Evolutionary conservation across 2,113 vertebrate genomes (phyloP).

Genomic region (Solea senegalensis): DNA sequence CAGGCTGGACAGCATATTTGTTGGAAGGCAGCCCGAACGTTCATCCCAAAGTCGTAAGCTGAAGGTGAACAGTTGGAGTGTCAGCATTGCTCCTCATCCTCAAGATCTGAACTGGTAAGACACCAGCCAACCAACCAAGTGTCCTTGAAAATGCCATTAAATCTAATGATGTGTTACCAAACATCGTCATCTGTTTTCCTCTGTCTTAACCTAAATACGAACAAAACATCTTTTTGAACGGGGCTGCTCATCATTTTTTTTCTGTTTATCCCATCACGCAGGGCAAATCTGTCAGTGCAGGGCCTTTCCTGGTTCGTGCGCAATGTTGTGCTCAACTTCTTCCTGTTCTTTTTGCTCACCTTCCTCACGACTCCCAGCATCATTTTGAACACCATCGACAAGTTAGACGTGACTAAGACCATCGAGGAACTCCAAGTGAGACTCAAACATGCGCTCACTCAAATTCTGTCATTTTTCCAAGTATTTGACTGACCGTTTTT

Average conservation of each 20-base stretch:
- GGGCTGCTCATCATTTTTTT: conserved; percentile 55
- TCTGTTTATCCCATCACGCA: conserved; percentile 29
- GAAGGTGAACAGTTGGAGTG: background rate
- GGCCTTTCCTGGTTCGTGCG: conserved; percentile 88
- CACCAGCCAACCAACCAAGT: background rate
- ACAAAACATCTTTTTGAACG: too few relatives aligned
- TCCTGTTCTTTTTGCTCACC: conserved; percentile 88
- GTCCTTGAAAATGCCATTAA: too few relatives aligned
- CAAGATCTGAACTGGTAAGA: background rate
- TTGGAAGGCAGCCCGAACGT: background rate
- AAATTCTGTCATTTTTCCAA: background rate
- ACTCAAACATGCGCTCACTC: conserved; percentile 3
- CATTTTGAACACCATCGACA: conserved; percentile 92
- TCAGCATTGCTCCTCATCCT: background rate
- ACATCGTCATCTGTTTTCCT: too few relatives aligned
- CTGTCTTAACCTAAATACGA: too few relatives aligned
- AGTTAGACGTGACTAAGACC: conserved; percentile 93
- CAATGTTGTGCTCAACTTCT: conserved; percentile 85
- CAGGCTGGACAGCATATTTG: background rate
- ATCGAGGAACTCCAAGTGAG: conserved; percentile 92
- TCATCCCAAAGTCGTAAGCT: background rate
- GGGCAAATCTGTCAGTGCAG: conserved; percentile 89
- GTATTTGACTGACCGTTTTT: background rate
- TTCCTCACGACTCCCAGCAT: conserved; percentile 96
- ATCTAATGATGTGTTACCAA: too few relatives aligned